Evolutionary conservation across 2,797 vertebrate genomes (phyloP).

Genomic region (Acanthurus leucopareius): DNA sequence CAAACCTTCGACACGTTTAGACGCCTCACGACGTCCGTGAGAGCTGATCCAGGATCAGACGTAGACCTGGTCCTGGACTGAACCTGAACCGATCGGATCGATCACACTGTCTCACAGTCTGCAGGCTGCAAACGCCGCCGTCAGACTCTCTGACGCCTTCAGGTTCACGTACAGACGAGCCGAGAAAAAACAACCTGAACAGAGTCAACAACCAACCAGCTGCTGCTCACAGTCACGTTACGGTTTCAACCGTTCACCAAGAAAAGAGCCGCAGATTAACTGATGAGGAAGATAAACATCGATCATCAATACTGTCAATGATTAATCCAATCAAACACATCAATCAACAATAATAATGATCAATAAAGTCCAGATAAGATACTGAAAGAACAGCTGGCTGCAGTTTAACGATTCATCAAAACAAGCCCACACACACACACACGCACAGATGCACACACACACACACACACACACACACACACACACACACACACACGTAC

Average conservation of each 20-base stretch:
- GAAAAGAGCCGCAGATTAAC: not conserved
- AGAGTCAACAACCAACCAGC: not conserved
- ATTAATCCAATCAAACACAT: not conserved
- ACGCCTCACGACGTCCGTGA: not conserved
- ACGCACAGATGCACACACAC: not conserved
- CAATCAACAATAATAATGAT: not conserved
- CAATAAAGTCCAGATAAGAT: too few relatives aligned
- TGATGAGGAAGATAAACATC: not conserved
- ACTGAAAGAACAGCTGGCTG: not conserved
- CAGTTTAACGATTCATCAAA: not conserved
- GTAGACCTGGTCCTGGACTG: not conserved
- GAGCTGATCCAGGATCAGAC: too few relatives aligned
- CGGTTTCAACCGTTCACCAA: not conserved
- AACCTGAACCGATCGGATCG: too few relatives aligned
- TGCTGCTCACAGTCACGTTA: not conserved
- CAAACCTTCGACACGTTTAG: not conserved
- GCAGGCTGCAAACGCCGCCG: too few relatives aligned
- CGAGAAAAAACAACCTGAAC: too few relatives aligned
- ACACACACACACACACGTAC: conserved; percentile 46
- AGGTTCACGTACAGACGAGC: too few relatives aligned
- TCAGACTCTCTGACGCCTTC: too few relatives aligned
- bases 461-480: conserved; percentile 40
- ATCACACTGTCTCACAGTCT: too few relatives aligned
- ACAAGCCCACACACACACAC: not conserved
- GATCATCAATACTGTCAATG: not conserved